These are phyloP conservation scores for Grammomys surdaster DNA, from an alignment of 2,113 vertebrate species.

Conservation along the genomic window DNA sequence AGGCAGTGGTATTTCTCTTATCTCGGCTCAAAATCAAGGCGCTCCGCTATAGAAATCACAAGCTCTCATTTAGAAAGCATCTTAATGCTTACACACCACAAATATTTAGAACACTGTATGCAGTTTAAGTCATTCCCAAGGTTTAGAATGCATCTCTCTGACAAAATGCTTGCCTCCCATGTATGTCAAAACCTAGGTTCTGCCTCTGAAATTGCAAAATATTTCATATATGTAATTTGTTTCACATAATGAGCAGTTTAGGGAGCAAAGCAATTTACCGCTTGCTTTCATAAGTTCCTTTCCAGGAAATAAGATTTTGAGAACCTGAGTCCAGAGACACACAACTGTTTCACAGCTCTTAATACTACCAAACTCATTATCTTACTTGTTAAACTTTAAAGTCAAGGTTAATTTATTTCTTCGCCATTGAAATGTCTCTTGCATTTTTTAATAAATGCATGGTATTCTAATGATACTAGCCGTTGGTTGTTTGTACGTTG, in stretches of 20 bases:
- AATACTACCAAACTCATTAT: slow-evolving; percentile 1
- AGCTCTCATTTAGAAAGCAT: neutral
- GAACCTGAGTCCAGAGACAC: neutral
- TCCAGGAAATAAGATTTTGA: slow-evolving; percentile 57
- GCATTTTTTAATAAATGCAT: neutral
- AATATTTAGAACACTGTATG: neutral
- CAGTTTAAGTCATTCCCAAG: neutral
- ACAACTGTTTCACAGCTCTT: neutral
- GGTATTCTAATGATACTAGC: slow-evolving; percentile 6
- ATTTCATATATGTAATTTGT: neutral
- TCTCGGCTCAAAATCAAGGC: slow-evolving; percentile 9
- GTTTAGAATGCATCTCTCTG: neutral
- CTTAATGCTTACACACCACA: neutral
- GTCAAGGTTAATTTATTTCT: slow-evolving; percentile 2
- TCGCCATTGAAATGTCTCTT: slow-evolving; percentile 8
- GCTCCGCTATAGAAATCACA: neutral
- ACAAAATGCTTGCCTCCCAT: neutral
- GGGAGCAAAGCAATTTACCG: neutral
- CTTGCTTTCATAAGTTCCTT: neutral
- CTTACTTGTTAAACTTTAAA: slow-evolving; percentile 17
- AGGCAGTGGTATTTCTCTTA: neutral
- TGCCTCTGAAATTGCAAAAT: neutral
- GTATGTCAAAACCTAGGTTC: neutral
- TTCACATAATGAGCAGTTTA: neutral
- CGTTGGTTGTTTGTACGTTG: slow-evolving; percentile 17